Conservation (phyloP, 1,140 invertebrate genomes). For the Gryon sp. region DNA sequence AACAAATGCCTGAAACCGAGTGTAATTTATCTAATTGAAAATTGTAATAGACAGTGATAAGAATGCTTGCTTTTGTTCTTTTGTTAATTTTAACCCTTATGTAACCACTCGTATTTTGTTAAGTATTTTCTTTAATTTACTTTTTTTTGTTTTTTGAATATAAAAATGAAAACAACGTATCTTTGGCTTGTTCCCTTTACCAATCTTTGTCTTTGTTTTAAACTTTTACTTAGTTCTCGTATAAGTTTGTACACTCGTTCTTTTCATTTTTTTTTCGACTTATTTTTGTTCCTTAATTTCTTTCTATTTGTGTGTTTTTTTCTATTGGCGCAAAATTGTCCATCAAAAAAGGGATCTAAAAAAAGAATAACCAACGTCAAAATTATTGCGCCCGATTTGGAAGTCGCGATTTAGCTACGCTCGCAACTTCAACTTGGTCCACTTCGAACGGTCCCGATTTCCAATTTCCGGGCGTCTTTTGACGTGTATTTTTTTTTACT, state of each 20-base stretch:
- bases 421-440: conserved; percentile 48
- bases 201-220: conserved; percentile 72
- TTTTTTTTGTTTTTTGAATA: conserved; percentile 75
- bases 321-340: conserved; percentile 37
- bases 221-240: conserved; percentile 67
- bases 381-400: conserved; percentile 36
- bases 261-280: conserved; percentile 43
- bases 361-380: not conserved
- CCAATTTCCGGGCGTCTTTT: conserved; percentile 40
- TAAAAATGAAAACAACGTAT: conserved; percentile 81
- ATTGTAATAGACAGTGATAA: conserved; percentile 70
- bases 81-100: conserved; percentile 32
- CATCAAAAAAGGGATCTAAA: conserved; percentile 22
- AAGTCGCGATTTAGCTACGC: conserved; percentile 39
- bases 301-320: conserved; percentile 9
- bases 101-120: conserved; percentile 56
- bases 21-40: conserved; percentile 54
- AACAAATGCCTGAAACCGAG: conserved; percentile 16
- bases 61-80: conserved; percentile 65
- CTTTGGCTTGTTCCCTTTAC: conserved; percentile 81
- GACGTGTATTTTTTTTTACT: not conserved
- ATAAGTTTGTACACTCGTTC: conserved; percentile 76
- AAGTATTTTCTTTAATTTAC: conserved; percentile 71
- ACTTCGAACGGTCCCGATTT: conserved; percentile 49
- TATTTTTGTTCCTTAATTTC: too few relatives aligned